These are phyloP conservation scores for Paradoxurus hermaphroditus DNA, from an alignment of 2,113 vertebrate genomes.

Conservation along the genomic window DNA sequence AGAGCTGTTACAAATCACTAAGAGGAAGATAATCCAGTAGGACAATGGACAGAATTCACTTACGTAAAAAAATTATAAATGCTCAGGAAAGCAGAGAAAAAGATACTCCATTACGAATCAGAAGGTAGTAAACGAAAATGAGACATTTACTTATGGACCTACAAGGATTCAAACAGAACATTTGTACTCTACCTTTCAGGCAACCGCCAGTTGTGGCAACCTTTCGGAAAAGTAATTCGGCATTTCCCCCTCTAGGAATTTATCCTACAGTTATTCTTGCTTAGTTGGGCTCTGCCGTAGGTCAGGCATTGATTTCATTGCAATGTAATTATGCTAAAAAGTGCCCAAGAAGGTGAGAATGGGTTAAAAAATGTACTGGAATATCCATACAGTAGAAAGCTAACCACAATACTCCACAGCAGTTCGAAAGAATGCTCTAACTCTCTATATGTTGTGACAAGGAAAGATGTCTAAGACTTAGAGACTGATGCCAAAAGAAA, in stretches of 20 bases:
- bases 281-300: neutral
- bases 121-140: neutral
- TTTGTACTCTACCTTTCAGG: neutral
- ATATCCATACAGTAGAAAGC: neutral
- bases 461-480: neutral
- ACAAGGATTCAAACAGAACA: neutral
- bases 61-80: neutral
- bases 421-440: neutral
- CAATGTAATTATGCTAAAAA: neutral
- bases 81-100: neutral
- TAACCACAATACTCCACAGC: neutral
- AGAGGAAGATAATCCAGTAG: neutral
- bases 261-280: neutral
- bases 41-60: neutral
- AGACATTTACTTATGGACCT: neutral
- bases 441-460: neutral
- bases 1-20: neutral
- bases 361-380: neutral
- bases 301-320: conserved; percentile 18
- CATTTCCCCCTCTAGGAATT: neutral
- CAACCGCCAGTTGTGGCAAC: neutral
- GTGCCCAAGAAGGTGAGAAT: neutral
- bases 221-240: neutral
- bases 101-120: neutral
- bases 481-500: neutral